A percentile compares a stretch with the other conserved stretches of the same genome.
phyloP scores from a whole-genome alignment of 2,888 invertebrate species.

The Cantharis flavilabris region DNA sequence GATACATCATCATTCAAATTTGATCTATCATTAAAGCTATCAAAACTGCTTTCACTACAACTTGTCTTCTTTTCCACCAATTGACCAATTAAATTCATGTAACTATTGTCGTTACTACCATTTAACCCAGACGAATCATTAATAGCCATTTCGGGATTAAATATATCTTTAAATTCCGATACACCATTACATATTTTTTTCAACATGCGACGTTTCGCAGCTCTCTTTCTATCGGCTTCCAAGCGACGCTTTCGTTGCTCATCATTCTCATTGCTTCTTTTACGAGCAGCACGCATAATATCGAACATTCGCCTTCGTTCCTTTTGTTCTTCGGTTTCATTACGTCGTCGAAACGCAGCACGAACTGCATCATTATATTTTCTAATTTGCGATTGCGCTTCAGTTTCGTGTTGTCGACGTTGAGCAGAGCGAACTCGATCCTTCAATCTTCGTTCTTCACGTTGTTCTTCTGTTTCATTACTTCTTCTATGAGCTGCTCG shows the following conservation, averaged over 20 bases:
- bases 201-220: conserved; percentile 19
- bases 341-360: conserved; percentile 22
- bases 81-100: not conserved
- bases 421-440: conserved; percentile 20
- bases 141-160: not conserved
- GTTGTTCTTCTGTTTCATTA: conserved; percentile 22
- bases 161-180: not conserved
- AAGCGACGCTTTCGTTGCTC: conserved; percentile 20
- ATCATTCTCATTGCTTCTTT: conserved; percentile 19
- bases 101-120: not conserved
- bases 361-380: conserved; percentile 26
- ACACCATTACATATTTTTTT: conserved; percentile 14
- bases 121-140: not conserved
- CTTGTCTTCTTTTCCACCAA: not conserved
- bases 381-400: conserved; percentile 20
- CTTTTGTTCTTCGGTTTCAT: conserved; percentile 20
- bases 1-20: not conserved
- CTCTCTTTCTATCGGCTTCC: conserved; percentile 25
- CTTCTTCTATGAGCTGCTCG: conserved; percentile 18
- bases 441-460: conserved; percentile 15
- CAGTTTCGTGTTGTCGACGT: conserved; percentile 18
- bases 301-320: conserved; percentile 20
- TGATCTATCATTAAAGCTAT: conserved; percentile 1
- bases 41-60: not conserved
- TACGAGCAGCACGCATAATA: conserved; percentile 21